Percentiles rank a stretch among this genome's conserved stretches.
Evolutionary conservation across 2,113 vertebrate genomes (phyloP).

Genomic region (Erythrocercus mccallii): DNA sequence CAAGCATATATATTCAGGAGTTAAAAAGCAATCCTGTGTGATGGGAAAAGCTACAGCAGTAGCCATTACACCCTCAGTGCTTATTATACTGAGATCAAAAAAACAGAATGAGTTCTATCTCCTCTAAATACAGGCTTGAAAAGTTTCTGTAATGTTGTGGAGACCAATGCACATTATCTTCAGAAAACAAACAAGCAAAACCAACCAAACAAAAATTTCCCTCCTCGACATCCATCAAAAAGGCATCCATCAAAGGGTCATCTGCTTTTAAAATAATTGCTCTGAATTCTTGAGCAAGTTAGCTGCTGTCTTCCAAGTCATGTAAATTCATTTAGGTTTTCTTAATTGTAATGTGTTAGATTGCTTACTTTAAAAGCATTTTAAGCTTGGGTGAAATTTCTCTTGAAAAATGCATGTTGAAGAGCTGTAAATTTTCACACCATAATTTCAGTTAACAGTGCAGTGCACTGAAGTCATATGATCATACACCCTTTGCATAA

Average conservation of each 20-base stretch:
- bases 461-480: neutral
- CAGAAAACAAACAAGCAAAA: neutral
- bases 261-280: neutral
- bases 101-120: neutral
- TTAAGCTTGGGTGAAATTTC: neutral
- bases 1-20: neutral
- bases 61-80: neutral
- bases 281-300: neutral
- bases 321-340: neutral
- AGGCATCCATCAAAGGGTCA: neutral
- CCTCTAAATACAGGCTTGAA: neutral
- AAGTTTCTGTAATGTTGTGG: neutral
- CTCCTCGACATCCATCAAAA: neutral
- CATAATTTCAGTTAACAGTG: neutral
- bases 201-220: neutral
- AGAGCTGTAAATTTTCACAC: neutral
- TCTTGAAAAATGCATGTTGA: neutral
- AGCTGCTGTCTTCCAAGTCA: neutral
- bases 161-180: neutral
- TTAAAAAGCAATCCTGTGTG: neutral
- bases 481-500: neutral
- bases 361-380: neutral
- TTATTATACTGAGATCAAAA: neutral
- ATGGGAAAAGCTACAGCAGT: neutral
- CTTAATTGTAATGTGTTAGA: neutral